Evolutionary conservation across 2,888 invertebrate genomes (phyloP).

Genomic region (Synergus gifuensis): DNA sequence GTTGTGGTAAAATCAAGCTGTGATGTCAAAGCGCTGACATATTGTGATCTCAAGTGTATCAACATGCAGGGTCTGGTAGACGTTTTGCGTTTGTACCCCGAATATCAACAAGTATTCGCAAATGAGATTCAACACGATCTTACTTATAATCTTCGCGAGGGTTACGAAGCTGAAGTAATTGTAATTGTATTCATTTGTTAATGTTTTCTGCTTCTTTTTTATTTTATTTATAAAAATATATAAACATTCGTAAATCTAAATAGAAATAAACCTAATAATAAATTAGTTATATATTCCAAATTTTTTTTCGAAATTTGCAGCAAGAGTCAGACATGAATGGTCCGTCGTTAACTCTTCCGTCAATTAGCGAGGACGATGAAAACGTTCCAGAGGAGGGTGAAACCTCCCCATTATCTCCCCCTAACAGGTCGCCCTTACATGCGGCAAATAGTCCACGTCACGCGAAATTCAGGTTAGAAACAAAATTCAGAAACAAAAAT

Average conservation of each 20-base stretch:
- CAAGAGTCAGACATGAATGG: slow-evolving; percentile 88
- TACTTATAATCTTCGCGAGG: slow-evolving; percentile 95
- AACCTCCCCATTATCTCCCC: slow-evolving; percentile 83
- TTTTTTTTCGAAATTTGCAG: slow-evolving; percentile 68
- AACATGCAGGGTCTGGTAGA: slow-evolving; percentile 94
- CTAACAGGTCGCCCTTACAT: slow-evolving; percentile 81
- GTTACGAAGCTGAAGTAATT: slow-evolving; percentile 90
- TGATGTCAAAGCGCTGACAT: slow-evolving; percentile 96
- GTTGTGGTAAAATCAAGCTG: slow-evolving; percentile 95
- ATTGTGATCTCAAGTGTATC: slow-evolving; percentile 97
- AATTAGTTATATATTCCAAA: neutral
- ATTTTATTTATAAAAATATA: neutral
- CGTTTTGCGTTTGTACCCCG: slow-evolving; percentile 93
- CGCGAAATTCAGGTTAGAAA: slow-evolving; percentile 81
- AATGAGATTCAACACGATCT: slow-evolving; percentile 97
- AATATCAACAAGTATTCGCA: slow-evolving; percentile 96
- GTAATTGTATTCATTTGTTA: no score
- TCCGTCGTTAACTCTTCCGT: slow-evolving; percentile 91
- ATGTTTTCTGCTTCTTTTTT: no score
- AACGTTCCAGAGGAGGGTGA: slow-evolving; percentile 87
- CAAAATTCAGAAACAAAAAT: no score
- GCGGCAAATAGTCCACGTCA: slow-evolving; percentile 82
- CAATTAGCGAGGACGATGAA: slow-evolving; percentile 97
- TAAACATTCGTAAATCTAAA: neutral
- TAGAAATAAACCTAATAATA: neutral